Conservation (phyloP, 2,888 invertebrate species). For the Oscheius myriophilus region DNA sequence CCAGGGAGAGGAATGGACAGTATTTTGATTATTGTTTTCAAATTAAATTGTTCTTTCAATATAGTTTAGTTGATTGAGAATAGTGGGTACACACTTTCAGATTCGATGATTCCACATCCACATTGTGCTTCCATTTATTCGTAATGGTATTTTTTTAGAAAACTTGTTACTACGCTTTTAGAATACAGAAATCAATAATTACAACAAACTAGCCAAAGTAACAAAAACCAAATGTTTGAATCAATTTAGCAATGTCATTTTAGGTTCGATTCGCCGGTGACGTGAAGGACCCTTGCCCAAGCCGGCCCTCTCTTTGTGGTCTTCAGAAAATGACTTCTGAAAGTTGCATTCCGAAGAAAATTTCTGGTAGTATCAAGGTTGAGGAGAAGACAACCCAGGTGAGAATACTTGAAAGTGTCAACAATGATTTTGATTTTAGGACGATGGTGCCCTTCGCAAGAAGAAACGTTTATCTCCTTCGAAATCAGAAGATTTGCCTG, state of each 20-base stretch:
- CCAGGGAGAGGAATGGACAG: no score
- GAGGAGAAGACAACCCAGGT: slow-evolving; percentile 14
- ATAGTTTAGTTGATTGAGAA: no score
- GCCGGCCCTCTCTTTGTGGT: slow-evolving; percentile 33
- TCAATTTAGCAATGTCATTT: background rate
- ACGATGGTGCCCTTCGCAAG: slow-evolving; percentile 33
- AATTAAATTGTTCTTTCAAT: no score
- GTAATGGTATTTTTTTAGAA: no score
- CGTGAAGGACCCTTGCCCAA: slow-evolving; percentile 9
- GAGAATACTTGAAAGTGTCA: background rate
- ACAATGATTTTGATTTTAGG: slow-evolving; percentile 6
- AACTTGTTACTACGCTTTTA: no score
- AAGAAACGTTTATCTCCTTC: background rate
- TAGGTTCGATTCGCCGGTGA: slow-evolving; percentile 49
- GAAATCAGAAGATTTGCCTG: slow-evolving; percentile 24
- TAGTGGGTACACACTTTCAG: no score
- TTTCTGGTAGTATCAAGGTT: slow-evolving; percentile 4
- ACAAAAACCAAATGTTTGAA: background rate
- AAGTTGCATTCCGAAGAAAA: slow-evolving; percentile 42
- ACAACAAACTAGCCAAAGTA: no score
- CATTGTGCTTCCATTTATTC: no score
- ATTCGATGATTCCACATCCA: no score
- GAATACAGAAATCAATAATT: no score
- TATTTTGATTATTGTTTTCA: no score
- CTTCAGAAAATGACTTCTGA: slow-evolving; percentile 50